These are phyloP conservation scores for Microctonus hyperodae DNA, from an alignment of 2,888 invertebrate species.

Conservation along the genomic window DNA sequence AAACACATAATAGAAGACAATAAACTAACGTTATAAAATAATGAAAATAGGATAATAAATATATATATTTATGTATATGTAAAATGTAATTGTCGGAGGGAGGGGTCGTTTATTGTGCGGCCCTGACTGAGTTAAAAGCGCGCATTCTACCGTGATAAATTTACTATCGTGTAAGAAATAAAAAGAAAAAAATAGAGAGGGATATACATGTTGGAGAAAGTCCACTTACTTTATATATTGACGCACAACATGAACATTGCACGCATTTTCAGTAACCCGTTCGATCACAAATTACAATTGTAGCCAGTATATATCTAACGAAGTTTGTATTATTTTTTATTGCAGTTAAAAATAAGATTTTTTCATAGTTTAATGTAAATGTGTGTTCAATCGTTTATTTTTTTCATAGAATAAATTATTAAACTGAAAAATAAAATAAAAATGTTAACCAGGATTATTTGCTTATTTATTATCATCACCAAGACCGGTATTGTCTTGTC, in stretches of 20 bases:
- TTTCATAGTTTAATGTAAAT: background rate
- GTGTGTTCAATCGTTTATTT: background rate
- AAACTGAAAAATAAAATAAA: constrained; percentile 14
- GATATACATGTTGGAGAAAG: constrained; percentile 55
- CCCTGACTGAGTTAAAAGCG: constrained; percentile 59
- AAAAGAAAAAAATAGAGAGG: constrained; percentile 22
- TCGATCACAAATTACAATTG: constrained; percentile 46
- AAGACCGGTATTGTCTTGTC: constrained; percentile 28
- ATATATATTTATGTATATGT: background rate
- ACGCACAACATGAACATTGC: constrained; percentile 48
- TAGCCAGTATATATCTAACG: too few species aligned
- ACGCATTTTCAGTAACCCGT: constrained; percentile 57
- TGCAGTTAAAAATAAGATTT: constrained; percentile 7
- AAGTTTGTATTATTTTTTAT: too few species aligned
- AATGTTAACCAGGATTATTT: constrained; percentile 27
- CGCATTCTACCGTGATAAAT: constrained; percentile 59
- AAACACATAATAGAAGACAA: background rate
- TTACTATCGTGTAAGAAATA: constrained; percentile 44
- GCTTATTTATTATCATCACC: constrained; percentile 32
- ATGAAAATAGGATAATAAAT: constrained; percentile 9
- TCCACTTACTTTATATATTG: constrained; percentile 61
- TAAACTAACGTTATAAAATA: background rate
- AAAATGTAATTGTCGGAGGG: background rate
- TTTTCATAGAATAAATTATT: background rate
- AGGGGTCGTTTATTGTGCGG: constrained; percentile 47